Base-by-base conservation (phyloP, 2,113 vertebrate genomes). In the Tringa solitaria region DNA sequence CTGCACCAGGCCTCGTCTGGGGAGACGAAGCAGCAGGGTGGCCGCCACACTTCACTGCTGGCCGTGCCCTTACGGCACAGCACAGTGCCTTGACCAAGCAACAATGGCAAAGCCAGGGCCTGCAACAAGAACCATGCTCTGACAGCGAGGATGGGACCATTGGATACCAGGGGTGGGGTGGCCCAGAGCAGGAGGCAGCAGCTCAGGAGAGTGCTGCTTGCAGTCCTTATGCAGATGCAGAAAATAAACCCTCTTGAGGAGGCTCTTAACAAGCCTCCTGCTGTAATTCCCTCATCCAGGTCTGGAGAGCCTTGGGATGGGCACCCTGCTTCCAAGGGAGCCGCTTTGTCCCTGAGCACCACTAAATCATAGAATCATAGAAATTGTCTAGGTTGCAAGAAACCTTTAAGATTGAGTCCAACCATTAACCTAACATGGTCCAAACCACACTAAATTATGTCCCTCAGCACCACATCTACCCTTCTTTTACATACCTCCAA, bases 281-380 rank as follows among this genome's bases (percentile, higher is more conserved):
- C 37, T 8, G 1, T 7, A 67, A 85, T 74, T 63, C 48, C 22
- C 50, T 60, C 32, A 27, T 26, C 50, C 48, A 0, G 48, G 30
- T 72, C 48, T 8, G 4, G 46, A 72, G 41, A 89, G 16, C 0
- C 0, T 28, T 69, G 13, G 16, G 46, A 59, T 67, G 45, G 33
- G 28, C 2, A 1, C 46, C 4, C 28, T 78, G 51, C 35, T n/a
- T 85, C 48, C 0, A 0, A 51, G 6, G 2, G 48, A 60, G 48
- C 28, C 3, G 0, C 48, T 87, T 84, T 35, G 23, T 14, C 30
- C 39, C 50, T n/a, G 54, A 68, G 64, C 30, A 16, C 32, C 32
- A 8, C 26, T 67, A 60, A 91, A 51, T 56, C 63, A 56, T n/a
- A 59, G 57, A 91, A 46, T 56, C 59, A 60, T 24, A 60, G 57